Conservation (phyloP, 2,888 invertebrate species). For the Drosophila koepferae region DNA sequence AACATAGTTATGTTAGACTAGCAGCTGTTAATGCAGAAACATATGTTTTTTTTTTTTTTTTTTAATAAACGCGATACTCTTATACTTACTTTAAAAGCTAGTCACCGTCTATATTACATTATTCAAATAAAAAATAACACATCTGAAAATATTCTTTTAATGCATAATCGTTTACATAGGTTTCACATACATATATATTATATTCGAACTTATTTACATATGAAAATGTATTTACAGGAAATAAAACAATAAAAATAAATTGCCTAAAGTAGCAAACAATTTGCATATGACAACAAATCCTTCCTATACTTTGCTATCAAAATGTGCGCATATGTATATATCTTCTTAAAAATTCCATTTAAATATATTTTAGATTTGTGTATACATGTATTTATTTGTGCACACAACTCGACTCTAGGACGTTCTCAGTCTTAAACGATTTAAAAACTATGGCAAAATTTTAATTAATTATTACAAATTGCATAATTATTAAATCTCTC, state of each 20-base stretch:
- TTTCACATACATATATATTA: slow-evolving; percentile 57
- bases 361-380: slow-evolving; percentile 18
- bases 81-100: not conserved
- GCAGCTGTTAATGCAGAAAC: not conserved
- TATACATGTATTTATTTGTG: slow-evolving; percentile 34
- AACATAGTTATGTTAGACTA: slow-evolving; percentile 22
- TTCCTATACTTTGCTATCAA: slow-evolving; percentile 36
- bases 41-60: not conserved
- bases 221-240: slow-evolving; percentile 74
- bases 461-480: slow-evolving; percentile 77
- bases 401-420: slow-evolving; percentile 80
- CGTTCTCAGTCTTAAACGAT: slow-evolving; percentile 85
- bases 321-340: slow-evolving; percentile 37
- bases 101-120: not conserved
- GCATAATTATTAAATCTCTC: slow-evolving; percentile 75
- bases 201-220: slow-evolving; percentile 75
- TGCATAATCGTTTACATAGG: slow-evolving; percentile 53
- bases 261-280: slow-evolving; percentile 70
- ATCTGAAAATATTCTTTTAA: slow-evolving; percentile 49
- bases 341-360: slow-evolving; percentile 2
- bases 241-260: slow-evolving; percentile 64
- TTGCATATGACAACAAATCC: slow-evolving; percentile 70
- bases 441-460: slow-evolving; percentile 84
- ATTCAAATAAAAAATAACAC: slow-evolving; percentile 4
- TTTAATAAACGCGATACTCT: not conserved